Conservation (phyloP, 1,140 invertebrate genomes). For the Cotesia glomerata region DNA sequence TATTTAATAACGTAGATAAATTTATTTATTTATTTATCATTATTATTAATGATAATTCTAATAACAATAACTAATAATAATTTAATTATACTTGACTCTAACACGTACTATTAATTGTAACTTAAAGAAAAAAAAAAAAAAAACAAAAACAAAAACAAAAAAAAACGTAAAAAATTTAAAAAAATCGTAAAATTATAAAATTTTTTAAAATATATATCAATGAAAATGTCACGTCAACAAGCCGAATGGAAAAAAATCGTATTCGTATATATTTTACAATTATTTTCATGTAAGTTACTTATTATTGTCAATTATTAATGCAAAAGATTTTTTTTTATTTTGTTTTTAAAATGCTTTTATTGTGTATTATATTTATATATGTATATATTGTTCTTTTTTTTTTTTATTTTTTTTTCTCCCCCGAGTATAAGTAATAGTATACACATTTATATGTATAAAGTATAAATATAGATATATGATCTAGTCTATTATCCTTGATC, state of each 20-base stretch:
- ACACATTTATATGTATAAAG: no score
- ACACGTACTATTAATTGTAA: slow-evolving; percentile 10
- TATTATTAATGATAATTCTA: no score
- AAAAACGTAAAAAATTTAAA: slow-evolving; percentile 14
- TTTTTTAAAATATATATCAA: neutral
- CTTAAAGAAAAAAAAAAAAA: slow-evolving; percentile 2
- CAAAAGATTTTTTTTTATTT: neutral
- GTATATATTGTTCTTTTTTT: neutral
- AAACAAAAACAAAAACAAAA: slow-evolving; percentile 15
- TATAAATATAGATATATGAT: no score
- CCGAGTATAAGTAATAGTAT: neutral
- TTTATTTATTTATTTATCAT: slow-evolving; percentile 12
- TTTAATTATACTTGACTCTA: neutral
- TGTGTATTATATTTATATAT: no score
- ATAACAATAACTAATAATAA: neutral
- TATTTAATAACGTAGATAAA: slow-evolving; percentile 38
- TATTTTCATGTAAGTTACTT: slow-evolving; percentile 60
- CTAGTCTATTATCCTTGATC: no score
- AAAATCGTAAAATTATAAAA: neutral
- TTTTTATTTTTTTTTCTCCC: neutral
- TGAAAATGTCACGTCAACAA: slow-evolving; percentile 50
- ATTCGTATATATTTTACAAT: slow-evolving; percentile 60
- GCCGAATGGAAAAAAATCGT: slow-evolving; percentile 54
- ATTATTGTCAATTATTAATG: neutral
- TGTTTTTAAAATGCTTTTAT: neutral